phyloP scores from a whole-genome alignment of 2,113 vertebrate species.

The Nyctibius bracteatus region DNA sequence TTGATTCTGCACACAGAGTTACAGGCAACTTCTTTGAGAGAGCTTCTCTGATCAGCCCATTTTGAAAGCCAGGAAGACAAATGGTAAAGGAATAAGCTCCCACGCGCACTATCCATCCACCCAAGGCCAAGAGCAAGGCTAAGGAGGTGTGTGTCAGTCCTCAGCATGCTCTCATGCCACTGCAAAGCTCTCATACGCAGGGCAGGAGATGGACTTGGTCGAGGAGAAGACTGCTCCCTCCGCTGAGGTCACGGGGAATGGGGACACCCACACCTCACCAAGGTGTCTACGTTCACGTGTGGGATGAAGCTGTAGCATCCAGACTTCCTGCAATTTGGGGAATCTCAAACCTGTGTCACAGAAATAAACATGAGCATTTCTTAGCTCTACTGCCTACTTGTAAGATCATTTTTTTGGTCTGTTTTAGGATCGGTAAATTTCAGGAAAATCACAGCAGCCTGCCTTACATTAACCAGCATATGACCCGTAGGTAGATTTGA shows the following conservation, averaged over 20 bases:
- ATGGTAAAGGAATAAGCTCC: background rate
- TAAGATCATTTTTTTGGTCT: background rate
- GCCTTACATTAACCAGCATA: background rate
- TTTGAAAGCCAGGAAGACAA: background rate
- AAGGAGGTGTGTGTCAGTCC: background rate
- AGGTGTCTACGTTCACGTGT: background rate
- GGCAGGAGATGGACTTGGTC: background rate
- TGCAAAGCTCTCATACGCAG: background rate
- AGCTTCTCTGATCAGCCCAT: background rate
- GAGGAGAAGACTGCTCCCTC: background rate
- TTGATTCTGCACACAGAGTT: background rate
- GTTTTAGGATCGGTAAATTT: background rate
- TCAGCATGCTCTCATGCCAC: fast-evolving
- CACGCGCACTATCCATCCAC: background rate
- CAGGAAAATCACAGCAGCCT: background rate
- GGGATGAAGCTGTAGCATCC: background rate
- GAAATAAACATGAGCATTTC: background rate
- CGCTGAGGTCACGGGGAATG: background rate
- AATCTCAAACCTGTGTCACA: background rate
- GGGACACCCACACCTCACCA: background rate
- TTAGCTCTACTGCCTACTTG: background rate
- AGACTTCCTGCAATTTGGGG: background rate
- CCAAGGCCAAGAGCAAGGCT: background rate
- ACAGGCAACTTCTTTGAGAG: background rate
- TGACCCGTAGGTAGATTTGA: background rate